Evolutionary conservation across 1,140 invertebrate species (phyloP).

Genomic region (Trichomalopsis sarcophagae): DNA sequence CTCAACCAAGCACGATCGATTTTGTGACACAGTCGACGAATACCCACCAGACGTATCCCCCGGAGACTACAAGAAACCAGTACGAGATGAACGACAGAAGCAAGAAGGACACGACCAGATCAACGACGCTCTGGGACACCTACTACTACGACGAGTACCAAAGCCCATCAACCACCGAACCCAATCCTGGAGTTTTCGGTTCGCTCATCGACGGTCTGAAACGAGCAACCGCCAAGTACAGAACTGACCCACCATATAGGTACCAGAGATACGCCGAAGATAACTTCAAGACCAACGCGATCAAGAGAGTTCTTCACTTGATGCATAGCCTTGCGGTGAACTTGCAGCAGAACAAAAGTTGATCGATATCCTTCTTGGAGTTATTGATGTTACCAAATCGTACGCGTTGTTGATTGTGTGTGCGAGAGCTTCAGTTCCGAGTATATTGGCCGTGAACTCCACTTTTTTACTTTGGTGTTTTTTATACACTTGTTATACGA

Average conservation of each 20-base stretch:
- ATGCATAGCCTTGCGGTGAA: background rate
- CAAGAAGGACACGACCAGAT: background rate
- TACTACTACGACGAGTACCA: background rate
- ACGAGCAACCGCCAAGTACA: background rate
- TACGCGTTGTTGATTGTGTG: no score
- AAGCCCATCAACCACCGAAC: background rate
- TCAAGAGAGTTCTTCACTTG: background rate
- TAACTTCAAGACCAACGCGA: background rate
- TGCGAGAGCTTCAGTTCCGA: no score
- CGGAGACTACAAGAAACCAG: no score
- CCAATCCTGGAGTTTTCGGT: background rate
- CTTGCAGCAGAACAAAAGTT: background rate
- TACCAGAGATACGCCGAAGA: slow-evolving; percentile 57
- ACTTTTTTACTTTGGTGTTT: no score
- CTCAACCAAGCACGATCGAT: background rate
- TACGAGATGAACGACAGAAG: background rate
- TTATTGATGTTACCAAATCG: no score
- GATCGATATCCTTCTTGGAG: no score
- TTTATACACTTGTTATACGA: no score
- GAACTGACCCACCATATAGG: slow-evolving; percentile 45
- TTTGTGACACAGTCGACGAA: background rate
- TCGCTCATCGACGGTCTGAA: background rate
- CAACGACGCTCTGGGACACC: background rate
- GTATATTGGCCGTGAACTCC: no score
- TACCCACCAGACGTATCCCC: background rate